Conservation (phyloP, 2,797 vertebrate species). For the Catharus ustulatus region DNA sequence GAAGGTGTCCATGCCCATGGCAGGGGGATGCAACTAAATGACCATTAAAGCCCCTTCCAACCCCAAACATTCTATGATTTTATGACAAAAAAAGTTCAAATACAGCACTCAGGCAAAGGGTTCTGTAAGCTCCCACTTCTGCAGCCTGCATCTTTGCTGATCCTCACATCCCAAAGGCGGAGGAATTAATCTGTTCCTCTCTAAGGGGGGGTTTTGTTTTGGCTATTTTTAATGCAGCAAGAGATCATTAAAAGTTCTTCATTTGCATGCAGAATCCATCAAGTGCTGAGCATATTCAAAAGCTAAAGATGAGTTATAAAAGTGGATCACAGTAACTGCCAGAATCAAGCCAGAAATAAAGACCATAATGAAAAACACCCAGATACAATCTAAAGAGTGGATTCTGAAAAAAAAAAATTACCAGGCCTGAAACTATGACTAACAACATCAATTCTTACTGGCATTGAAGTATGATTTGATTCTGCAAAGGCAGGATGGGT, state of each 20-base stretch:
- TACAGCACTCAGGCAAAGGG: neutral
- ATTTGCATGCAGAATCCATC: neutral
- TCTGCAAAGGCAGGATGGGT: neutral
- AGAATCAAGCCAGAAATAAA: neutral
- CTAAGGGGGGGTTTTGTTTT: neutral
- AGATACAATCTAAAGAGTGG: neutral
- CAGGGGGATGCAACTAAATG: neutral
- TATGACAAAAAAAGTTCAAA: neutral
- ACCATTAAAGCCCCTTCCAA: neutral
- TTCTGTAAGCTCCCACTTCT: neutral
- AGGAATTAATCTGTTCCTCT: neutral
- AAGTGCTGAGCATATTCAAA: neutral
- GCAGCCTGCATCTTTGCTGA: neutral
- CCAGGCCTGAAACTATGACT: neutral
- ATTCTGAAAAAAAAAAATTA: neutral
- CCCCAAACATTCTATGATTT: neutral
- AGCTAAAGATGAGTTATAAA: neutral
- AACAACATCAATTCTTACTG: neutral
- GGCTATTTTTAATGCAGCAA: neutral
- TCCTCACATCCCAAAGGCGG: neutral
- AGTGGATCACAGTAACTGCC: neutral
- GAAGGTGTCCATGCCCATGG: neutral
- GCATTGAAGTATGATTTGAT: neutral
- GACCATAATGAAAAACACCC: neutral
- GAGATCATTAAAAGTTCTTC: neutral